These are phyloP conservation scores for Arctia plantaginis DNA, from an alignment of 2,888 invertebrate species.

Conservation along the genomic window DNA sequence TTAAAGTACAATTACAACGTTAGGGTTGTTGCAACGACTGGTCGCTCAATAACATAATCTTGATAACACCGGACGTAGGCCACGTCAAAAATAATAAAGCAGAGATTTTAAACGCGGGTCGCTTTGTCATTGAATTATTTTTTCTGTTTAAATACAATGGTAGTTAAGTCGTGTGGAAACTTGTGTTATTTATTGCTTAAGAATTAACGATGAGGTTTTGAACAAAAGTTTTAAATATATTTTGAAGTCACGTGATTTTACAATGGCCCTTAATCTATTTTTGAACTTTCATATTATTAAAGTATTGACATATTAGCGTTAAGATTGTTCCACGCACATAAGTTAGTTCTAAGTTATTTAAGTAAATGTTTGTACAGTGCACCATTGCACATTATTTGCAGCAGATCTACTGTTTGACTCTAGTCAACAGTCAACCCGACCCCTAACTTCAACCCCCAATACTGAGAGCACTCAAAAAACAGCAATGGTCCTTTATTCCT, in stretches of 20 bases:
- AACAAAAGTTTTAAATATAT: too few species aligned
- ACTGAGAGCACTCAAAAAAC: too few species aligned
- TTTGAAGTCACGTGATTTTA: background rate
- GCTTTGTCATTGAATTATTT: conserved; percentile 18
- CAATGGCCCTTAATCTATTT: background rate
- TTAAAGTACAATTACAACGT: conserved; percentile 32
- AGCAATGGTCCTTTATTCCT: too few species aligned
- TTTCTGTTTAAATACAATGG: background rate
- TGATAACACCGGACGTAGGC: conserved; percentile 54
- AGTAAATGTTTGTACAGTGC: too few species aligned
- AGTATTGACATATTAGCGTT: too few species aligned
- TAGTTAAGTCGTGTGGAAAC: background rate
- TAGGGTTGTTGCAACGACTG: conserved; percentile 50
- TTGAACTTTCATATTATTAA: too few species aligned
- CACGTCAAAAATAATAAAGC: conserved; percentile 52
- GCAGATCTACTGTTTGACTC: too few species aligned
- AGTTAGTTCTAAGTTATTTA: too few species aligned
- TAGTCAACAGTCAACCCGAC: too few species aligned
- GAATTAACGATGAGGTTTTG: background rate
- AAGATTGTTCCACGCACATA: too few species aligned
- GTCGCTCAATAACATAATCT: conserved; percentile 55
- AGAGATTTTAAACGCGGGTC: conserved; percentile 42
- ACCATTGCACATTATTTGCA: too few species aligned
- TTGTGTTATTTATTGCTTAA: background rate
- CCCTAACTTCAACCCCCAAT: too few species aligned